Evolutionary conservation across 2,888 invertebrate genomes (phyloP).

Genomic region (Drosophila ezoana): DNA sequence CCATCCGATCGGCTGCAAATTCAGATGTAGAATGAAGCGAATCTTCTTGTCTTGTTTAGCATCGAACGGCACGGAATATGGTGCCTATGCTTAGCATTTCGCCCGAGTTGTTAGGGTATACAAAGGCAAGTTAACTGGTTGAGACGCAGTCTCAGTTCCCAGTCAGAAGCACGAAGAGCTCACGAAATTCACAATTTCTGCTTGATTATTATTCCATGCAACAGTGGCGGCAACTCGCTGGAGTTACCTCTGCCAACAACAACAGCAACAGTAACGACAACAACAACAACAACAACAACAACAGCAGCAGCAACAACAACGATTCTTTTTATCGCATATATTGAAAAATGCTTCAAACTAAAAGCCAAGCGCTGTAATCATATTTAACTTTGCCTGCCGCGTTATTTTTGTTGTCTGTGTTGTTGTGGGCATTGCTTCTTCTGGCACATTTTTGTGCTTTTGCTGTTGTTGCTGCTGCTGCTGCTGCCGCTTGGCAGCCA

Average conservation of each 20-base stretch:
- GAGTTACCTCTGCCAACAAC: conserved; percentile 4
- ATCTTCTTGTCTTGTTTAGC: too few species aligned
- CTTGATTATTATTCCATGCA: conserved; percentile 55
- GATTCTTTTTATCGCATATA: conserved; percentile 51
- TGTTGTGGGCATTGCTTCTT: conserved; percentile 27
- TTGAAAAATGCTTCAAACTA: conserved; percentile 70
- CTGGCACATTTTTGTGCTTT: neutral
- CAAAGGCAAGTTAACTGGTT: conserved; percentile 26
- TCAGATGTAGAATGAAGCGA: too few species aligned
- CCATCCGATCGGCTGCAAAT: too few species aligned
- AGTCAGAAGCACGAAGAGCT: conserved; percentile 21
- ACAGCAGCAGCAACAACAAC: conserved; percentile 11
- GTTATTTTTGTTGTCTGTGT: conserved; percentile 15
- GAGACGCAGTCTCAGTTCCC: conserved; percentile 2
- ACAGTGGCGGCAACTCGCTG: neutral
- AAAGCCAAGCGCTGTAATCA: conserved; percentile 74
- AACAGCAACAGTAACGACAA: conserved; percentile 7
- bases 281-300: neutral
- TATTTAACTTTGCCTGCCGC: conserved; percentile 62
- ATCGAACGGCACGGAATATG: neutral
- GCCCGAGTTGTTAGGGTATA: conserved; percentile 19
- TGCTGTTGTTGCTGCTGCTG: conserved; percentile 24
- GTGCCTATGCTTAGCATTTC: neutral
- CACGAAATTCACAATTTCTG: conserved; percentile 38
- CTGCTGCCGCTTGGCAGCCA: conserved; percentile 14